Evolutionary conservation across 1,140 invertebrate genomes (phyloP), one percentile per base, ranked within the genome.

Genomic region (Drosophila aff.): DNA sequence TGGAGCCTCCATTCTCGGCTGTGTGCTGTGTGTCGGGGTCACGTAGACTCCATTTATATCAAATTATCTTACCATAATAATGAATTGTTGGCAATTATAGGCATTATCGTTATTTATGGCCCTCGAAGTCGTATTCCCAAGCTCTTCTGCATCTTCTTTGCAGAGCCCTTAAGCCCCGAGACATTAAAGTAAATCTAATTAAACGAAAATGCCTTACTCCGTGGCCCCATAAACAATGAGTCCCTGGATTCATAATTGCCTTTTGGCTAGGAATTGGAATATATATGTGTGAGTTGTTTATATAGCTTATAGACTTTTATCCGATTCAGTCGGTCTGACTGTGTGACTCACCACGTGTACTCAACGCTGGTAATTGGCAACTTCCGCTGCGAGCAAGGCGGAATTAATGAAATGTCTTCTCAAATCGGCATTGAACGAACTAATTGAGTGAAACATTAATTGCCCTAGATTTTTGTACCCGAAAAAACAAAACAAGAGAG

Each of bases 51-150:
- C 89, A 91, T 91, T 91, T 91, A 91, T 91, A 89, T 91, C 76
- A 91, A 91, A 91, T 91, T 91, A 91, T 91, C 89, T 89, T 85
- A 84, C 89, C 81, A 91, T 92, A 92, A 91, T 92, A 92, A 91
- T 92, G 90, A 92, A 92, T 91, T 90, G 90, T 92, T 74, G 84
- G 89, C 90, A 91, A 91, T 92, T 92, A 92, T 90, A 90, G 90
- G 90, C 83, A 92, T 91, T 92, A 92, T 91, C 90, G 90, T 92
- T 92, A 92, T 92, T 92, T 92, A 92, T 92, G 80, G 90, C 86
- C 76, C 78, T 85, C 79, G 83, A 79, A 71, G 86, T 79, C 38
- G 66, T 69, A 84, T 78, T 82, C 74, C 81, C 69, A 74, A 81
- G 59, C 82, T 77, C 71, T 76, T 78, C 53, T 74, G 75, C 79